Evolutionary conservation across 2,797 vertebrate genomes (phyloP), one percentile per base, ranked within the genome.

Genomic region (Harpagifer antarcticus): DNA sequence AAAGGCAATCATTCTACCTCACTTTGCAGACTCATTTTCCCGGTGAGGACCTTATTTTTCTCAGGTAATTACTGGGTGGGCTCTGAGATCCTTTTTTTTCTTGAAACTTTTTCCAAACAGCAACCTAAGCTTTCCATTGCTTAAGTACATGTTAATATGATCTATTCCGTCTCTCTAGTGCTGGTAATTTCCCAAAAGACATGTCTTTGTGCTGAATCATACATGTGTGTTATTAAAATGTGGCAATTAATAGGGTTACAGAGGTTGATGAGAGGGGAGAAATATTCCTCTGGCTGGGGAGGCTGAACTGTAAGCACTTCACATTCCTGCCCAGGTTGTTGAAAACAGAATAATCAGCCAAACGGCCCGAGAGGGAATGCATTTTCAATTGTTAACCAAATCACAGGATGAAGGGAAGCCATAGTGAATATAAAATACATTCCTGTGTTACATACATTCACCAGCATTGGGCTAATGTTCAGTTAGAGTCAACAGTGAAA

Each of bases 121-220:
- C 49, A 68, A 58, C 67, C 49, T 55, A 57, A 58, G 63, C 62
- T 56, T 79, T 60, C 31, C 45, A 48, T 16, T 49, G 20, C n/a
- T 65, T 76, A 49, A 76, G 57, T 72, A 60, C 27, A 55, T 48
- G 75, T 81, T 78, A 79, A 67, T 75, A 45, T 44, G 33, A 47
- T 56, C 70, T 52, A 40, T 40, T 31, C 77, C 53, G 43, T 72
- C 59, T 27, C n/a, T 52, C 53, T 33, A 43, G 68, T 72, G 49
- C 74, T 82, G 84, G 82, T 81, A 66, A 92, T 92, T 92, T 92
- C 92, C 90, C 89, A n/a, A 54, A 74, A 78, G 88, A 74, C 52
- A 45, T 0, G n/a, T 44, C 31, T 64, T 82, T 84, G 57, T 87
- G 90, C 91, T 91, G 91, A 91, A 79, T 92, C 89, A 88, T 82